Conservation (phyloP, 2,113 vertebrate genomes). For the Leucopternis melanops region DNA sequence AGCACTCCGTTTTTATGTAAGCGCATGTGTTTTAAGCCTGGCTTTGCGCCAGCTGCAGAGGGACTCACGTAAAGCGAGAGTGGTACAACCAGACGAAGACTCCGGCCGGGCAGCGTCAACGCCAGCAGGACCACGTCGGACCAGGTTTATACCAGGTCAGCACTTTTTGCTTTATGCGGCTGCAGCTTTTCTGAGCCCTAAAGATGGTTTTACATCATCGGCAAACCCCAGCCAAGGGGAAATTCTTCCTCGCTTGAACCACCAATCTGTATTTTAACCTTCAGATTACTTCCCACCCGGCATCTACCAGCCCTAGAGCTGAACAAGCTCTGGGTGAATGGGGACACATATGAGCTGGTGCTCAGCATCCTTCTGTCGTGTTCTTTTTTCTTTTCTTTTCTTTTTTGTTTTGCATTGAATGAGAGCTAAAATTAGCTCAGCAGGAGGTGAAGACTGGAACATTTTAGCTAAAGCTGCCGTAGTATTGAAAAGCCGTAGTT, state of each 20-base stretch:
- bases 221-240: background rate
- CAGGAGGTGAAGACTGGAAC: slow-evolving; percentile 3
- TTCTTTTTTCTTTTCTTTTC: background rate
- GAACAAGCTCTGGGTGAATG: background rate
- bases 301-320: background rate
- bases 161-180: background rate
- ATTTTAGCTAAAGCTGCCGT: background rate
- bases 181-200: background rate
- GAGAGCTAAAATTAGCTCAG: slow-evolving; percentile 1
- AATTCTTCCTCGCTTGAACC: background rate
- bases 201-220: background rate
- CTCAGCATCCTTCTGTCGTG: background rate
- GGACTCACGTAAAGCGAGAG: rapidly evolving
- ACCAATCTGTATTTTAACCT: background rate
- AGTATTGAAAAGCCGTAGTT: background rate
- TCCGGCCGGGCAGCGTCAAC: rapidly evolving
- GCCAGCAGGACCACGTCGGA: background rate
- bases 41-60: background rate
- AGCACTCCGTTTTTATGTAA: background rate
- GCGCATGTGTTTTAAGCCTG: background rate
- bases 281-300: background rate
- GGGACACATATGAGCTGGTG: background rate
- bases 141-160: background rate
- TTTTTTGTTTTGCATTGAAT: background rate
- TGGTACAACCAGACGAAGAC: background rate